Evolutionary conservation across 2,113 vertebrate genomes (phyloP), one percentile per base, ranked within the genome.

Genomic region (Cyprinodon brontotheroides): DNA sequence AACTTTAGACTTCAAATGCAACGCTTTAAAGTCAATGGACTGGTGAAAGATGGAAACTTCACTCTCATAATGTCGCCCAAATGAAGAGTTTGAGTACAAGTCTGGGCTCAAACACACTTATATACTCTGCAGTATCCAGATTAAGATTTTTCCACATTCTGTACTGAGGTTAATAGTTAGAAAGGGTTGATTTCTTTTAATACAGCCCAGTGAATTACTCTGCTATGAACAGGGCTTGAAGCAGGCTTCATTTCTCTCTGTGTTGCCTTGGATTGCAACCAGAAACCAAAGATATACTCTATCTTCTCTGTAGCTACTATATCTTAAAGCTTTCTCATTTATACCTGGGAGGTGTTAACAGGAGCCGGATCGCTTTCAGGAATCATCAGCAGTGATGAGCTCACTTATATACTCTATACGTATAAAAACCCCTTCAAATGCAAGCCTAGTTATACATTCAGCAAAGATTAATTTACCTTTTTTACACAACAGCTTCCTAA

Each of bases 11-110:
- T 67, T 70, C 50, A 39, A 36, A 38, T 45, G 77, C n/a, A 84
- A 61, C 77, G 68, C 80, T 81, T 47, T 65, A 74, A 77, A 70
- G 83, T 85, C 73, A 70, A n/a, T 68, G 79, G 84, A 80, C 79
- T 68, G 79, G 83, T 22, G 11, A 74, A 65, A 83, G 75, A 72
- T 40, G 36, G 20, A 48, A 59, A 36, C 62, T 66, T 74, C 72
- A 76, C 61, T 0, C 61, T 78, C 70, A 53, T 82, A 81, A 81
- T 74, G 83, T 22, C 11, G 39, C 45, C 70, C 67, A 62, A n/a
- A 29, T 48, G 65, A 41, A 22, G 61, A 40, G 17, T 61, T 9
- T 70, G 65, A 76, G 59, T 70, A 78, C 22, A 69, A 57, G 69
- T 37, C 13, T 13, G 41, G 68, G 73, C 74, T 72, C 37, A 36